Evolutionary conservation across 2,888 invertebrate species (phyloP).

Genomic region (Lithophane leautieri): DNA sequence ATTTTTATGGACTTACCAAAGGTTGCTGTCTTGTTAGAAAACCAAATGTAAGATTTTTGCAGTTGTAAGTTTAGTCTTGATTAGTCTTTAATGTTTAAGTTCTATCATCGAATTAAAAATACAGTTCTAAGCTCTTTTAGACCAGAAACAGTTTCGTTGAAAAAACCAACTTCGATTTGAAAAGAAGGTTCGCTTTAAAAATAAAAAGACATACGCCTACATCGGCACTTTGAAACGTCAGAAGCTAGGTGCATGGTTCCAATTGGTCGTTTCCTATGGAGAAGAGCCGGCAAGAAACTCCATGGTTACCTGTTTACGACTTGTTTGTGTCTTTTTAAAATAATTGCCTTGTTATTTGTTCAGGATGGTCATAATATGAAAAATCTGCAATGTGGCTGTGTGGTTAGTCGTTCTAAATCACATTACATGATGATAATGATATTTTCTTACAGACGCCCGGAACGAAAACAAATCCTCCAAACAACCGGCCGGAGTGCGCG

Average conservation of each 20-base stretch:
- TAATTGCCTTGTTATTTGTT: no score
- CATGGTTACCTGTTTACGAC: no score
- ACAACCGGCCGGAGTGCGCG: no score
- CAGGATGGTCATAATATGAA: no score
- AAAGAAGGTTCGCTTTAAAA: no score
- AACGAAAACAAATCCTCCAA: background rate
- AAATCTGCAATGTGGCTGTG: background rate
- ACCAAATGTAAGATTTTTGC: background rate
- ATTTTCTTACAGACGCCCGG: background rate
- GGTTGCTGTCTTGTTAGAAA: background rate
- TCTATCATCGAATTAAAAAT: background rate
- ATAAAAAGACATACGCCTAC: no score
- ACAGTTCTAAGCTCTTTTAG: background rate
- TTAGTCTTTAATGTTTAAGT: background rate
- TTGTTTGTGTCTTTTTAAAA: no score
- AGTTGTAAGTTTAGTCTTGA: background rate
- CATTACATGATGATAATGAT: background rate
- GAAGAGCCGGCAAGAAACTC: no score
- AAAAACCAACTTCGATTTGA: no score
- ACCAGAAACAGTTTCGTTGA: background rate
- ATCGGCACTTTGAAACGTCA: no score
- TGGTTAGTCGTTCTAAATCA: background rate
- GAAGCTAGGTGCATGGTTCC: no score
- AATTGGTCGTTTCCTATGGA: no score
- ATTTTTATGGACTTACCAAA: background rate